These are phyloP conservation scores for Aphidius ervi DNA, from an alignment of 1,140 invertebrate species.

Conservation along the genomic window DNA sequence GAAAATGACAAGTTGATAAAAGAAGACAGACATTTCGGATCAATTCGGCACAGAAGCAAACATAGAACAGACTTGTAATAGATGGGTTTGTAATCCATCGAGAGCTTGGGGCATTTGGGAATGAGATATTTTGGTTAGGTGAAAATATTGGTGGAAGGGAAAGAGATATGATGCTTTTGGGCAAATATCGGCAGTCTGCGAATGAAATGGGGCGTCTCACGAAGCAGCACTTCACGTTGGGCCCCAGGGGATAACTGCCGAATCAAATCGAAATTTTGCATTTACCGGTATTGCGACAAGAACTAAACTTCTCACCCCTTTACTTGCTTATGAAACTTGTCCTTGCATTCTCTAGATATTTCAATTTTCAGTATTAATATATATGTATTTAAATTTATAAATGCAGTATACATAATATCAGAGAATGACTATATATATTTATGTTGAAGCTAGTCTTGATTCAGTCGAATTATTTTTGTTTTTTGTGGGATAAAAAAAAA, in stretches of 20 bases:
- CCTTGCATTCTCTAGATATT: conserved; percentile 20
- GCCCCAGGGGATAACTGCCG: conserved; percentile 24
- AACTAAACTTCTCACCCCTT: conserved; percentile 8
- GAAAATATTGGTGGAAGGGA: conserved; percentile 3
- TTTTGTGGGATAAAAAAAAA: no score
- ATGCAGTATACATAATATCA: no score
- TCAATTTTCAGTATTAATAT: background rate
- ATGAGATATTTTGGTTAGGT: conserved; percentile 52
- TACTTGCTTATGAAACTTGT: conserved; percentile 19
- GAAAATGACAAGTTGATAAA: conserved; percentile 5
- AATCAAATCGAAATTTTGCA: conserved; percentile 24
- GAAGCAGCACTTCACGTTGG: conserved; percentile 16
- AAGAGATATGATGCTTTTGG: conserved; percentile 3
- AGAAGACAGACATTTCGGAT: conserved; percentile 16
- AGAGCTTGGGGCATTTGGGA: conserved; percentile 50
- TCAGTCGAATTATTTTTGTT: no score
- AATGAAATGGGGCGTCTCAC: conserved; percentile 49
- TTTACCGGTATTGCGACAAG: conserved; percentile 7
- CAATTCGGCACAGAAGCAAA: conserved; percentile 14
- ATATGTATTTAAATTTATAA: no score
- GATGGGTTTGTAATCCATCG: conserved; percentile 55
- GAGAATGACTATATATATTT: no score
- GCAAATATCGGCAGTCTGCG: conserved; percentile 53
- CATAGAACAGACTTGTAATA: conserved; percentile 49
- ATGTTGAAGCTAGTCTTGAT: no score